Evolutionary conservation across 2,797 vertebrate species (phyloP), one percentile per base, ranked within the genome.

Genomic region (Thamnophis elegans): DNA sequence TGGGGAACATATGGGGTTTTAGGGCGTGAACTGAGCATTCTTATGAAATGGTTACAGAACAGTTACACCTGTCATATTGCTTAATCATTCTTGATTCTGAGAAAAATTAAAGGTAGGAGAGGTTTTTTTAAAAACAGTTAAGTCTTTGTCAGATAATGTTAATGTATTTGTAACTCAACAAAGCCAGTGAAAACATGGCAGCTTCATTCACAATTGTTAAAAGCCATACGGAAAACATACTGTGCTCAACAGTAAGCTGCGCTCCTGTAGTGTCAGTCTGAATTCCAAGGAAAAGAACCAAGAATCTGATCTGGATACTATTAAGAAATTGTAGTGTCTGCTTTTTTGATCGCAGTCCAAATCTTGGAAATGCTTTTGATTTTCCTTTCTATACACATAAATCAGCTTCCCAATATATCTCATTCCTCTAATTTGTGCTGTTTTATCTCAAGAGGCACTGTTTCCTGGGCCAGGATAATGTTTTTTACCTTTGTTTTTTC

Each of bases 401-500:
- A 28, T 90, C 28, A 55, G 55, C 47, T 73, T 89, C 6, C 62
- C 28, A 68, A 56, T n/a, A 8, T 60, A n/a, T 88, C 11, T 28
- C 14, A 54, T 91, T 87, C 55, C n/a, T n/a, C 25, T n/a, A 55
- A 20, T 5, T 32, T 2, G 25, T 78, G 28, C 36, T 68, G 22
- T 53, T 25, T 88, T 93, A 28, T 94, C 13, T 89, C n/a, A 54
- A 92, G 90, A 93, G 73, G 88, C n/a, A 73, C 20, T 92, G 91
- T 92, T 89, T 97, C 95, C 28, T 96, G 96, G 95, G 96, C 65
- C 28, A 89, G 53, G 95, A 59, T 93, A 93, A 96, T 95, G 87
- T 95, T 96, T 88, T 0, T 0, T 86, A 55, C 95, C 96, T 95
- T 96, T 92, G 8, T 0, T 97, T 97, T 97, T 97, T 89, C 95